These are phyloP conservation scores for Sandelia bainsii DNA, from an alignment of 2,797 vertebrate species.

Conservation along the genomic window DNA sequence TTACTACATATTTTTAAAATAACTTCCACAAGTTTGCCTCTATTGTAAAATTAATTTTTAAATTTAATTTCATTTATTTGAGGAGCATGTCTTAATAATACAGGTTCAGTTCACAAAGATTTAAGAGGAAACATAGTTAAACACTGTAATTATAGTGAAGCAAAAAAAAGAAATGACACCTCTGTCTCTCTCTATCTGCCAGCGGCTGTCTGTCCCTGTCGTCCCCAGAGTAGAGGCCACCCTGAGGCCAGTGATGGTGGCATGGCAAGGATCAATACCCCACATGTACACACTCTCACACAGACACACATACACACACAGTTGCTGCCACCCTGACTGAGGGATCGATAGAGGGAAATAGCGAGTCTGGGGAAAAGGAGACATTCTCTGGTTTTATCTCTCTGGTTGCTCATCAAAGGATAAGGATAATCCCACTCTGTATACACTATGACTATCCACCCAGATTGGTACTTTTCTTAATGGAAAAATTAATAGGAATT, in stretches of 20 bases:
- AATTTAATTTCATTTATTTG: too few species aligned
- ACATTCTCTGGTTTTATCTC: slow-evolving; percentile 25
- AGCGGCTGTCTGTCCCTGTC: slow-evolving; percentile 76
- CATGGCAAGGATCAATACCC: slow-evolving; percentile 77
- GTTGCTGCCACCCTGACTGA: slow-evolving; percentile 46
- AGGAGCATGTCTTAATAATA: too few species aligned
- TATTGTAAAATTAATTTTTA: too few species aligned
- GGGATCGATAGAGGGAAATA: slow-evolving; percentile 61
- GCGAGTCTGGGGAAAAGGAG: slow-evolving; percentile 41
- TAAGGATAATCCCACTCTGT: not conserved
- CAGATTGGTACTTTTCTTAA: not conserved
- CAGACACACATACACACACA: slow-evolving; percentile 38
- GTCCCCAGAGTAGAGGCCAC: slow-evolving; percentile 72
- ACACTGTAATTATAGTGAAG: not conserved
- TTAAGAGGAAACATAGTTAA: not conserved
- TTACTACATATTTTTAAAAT: too few species aligned
- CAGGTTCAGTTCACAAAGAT: not conserved
- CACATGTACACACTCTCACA: slow-evolving; percentile 48
- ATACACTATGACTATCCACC: not conserved
- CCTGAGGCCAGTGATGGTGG: slow-evolving; percentile 78
- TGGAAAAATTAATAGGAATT: not conserved
- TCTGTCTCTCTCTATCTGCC: slow-evolving; percentile 55
- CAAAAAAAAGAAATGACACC: slow-evolving; percentile 26
- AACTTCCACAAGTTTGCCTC: too few species aligned
- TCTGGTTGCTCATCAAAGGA: slow-evolving; percentile 25